Evolutionary conservation across 2,113 vertebrate genomes (phyloP), one percentile per base, ranked within the genome.

Genomic region (Euleptes europaea): DNA sequence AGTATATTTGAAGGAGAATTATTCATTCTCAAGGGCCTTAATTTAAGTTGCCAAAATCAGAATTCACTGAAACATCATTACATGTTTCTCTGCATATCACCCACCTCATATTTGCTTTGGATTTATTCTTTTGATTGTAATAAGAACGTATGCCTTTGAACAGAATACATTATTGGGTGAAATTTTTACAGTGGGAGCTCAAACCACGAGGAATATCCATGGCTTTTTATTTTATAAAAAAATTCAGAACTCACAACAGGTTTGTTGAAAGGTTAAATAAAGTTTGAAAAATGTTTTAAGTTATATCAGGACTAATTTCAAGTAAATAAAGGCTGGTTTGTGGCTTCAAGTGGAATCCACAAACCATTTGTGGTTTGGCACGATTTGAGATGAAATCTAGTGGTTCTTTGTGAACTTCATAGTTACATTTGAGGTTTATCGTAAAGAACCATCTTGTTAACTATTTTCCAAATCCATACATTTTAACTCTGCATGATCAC

Each of bases 141-240:
- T 91, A 94, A 86, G 89, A 93, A 90, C 87, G 90, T 80, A 42
- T 31, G 21, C 90, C 82, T 88, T 88, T 90, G 81, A 86, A 88
- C 89, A 90, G 88, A 94, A 93, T 91, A 93, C 92, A 92, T 92
- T 85, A 67, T 88, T 90, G 23, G 63, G 40, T 40, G 33, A 93
- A 86, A 93, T 89, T 88, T 78, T 93, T 88, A 84, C 86, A 93
- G 84, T 86, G 91, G 89, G 93, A 93, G 84, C 70, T 65, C 87
- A 91, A 93, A 87, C 84, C 91, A 93, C 89, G 85, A 82, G 26
- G 80, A 88, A 86, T 72, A 91, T 81, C 87, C 90, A 86, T 87
- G 83, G 86, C 89, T 89, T 94, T 90, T 88, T 91, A 89, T 93
- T 93, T 93, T 88, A 84, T 86, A 21, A 91, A 93, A 83, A 89